A percentile compares a stretch with the other conserved stretches of the same genome.
Evolutionary conservation across 2,888 invertebrate species (phyloP).

Genomic region (Pyralis farinalis): DNA sequence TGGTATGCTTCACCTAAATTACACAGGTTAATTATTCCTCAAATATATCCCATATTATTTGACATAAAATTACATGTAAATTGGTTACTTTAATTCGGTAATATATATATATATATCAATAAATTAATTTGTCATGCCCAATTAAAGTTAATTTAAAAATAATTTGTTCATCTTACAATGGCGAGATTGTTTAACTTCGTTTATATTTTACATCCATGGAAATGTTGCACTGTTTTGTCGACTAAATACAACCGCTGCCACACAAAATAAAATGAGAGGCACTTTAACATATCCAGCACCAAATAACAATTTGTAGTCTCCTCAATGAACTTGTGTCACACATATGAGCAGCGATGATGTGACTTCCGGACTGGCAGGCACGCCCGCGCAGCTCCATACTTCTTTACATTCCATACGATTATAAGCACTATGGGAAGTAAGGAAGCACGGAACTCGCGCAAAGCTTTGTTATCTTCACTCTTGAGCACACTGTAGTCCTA

Average conservation of each 20-base stretch:
- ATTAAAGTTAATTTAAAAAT: slow-evolving; percentile 9
- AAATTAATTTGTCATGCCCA: background rate
- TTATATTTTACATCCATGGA: slow-evolving; percentile 14
- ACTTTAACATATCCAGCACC: slow-evolving; percentile 34
- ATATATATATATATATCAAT: background rate
- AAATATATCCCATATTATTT: no score
- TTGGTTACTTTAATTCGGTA: no score
- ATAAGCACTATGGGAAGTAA: slow-evolving; percentile 95
- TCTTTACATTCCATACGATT: slow-evolving; percentile 98
- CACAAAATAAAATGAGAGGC: slow-evolving; percentile 25
- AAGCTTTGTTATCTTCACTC: slow-evolving; percentile 65
- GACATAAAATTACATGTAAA: no score
- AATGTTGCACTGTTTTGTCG: slow-evolving; percentile 13
- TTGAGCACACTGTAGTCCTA: slow-evolving; percentile 32
- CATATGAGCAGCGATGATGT: slow-evolving; percentile 38
- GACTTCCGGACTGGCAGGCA: slow-evolving; percentile 49
- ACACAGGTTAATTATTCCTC: no score
- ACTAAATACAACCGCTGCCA: slow-evolving; percentile 21
- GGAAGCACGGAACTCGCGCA: slow-evolving; percentile 95
- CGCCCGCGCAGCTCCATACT: slow-evolving; percentile 91
- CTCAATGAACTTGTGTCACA: slow-evolving; percentile 37
- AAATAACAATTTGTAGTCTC: slow-evolving; percentile 30
- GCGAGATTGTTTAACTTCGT: slow-evolving; percentile 21
- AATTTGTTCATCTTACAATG: slow-evolving; percentile 20
- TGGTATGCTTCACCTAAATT: slow-evolving; percentile 9